Evolutionary conservation across 2,888 invertebrate species (phyloP).

Genomic region (Chrysina gloriosa): DNA sequence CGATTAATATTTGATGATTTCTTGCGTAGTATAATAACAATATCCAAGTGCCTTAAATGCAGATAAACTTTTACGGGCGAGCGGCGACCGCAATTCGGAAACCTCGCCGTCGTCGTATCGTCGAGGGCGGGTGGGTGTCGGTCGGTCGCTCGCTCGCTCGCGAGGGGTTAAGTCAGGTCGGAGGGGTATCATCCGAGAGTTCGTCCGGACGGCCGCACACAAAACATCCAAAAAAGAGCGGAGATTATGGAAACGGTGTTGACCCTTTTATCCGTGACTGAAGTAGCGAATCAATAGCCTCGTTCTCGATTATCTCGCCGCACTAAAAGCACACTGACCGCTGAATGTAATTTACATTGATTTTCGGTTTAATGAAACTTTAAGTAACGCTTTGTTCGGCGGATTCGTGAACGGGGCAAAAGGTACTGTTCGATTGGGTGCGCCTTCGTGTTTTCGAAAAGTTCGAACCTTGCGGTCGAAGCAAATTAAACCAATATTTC

Average conservation of each 20-base stretch:
- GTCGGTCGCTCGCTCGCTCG: no score
- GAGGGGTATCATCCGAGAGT: not conserved
- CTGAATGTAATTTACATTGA: constrained; percentile 63
- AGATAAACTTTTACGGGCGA: constrained; percentile 30
- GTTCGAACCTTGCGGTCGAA: constrained; percentile 14
- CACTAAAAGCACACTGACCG: constrained; percentile 60
- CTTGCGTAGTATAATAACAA: constrained; percentile 27
- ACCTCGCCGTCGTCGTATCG: not conserved
- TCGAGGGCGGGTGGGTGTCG: no score
- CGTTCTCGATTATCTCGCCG: constrained; percentile 58
- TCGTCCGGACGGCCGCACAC: not conserved
- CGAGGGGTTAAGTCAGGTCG: no score
- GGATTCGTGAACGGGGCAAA: constrained; percentile 46
- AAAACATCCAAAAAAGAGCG: constrained; percentile 34
- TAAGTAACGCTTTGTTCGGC: constrained; percentile 58
- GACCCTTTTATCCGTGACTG: constrained; percentile 53
- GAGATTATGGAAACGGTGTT: constrained; percentile 51
- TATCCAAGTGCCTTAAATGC: constrained; percentile 26
- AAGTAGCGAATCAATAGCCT: constrained; percentile 53
- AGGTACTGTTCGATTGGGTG: constrained; percentile 44
- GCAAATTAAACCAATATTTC: constrained; percentile 18
- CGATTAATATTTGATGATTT: constrained; percentile 31
- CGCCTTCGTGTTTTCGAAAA: not conserved
- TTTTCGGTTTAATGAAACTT: constrained; percentile 62
- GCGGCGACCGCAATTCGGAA: constrained; percentile 1